These are phyloP conservation scores for Rhinolophus sinicus DNA, from an alignment of 2,113 vertebrate species.

Conservation along the genomic window DNA sequence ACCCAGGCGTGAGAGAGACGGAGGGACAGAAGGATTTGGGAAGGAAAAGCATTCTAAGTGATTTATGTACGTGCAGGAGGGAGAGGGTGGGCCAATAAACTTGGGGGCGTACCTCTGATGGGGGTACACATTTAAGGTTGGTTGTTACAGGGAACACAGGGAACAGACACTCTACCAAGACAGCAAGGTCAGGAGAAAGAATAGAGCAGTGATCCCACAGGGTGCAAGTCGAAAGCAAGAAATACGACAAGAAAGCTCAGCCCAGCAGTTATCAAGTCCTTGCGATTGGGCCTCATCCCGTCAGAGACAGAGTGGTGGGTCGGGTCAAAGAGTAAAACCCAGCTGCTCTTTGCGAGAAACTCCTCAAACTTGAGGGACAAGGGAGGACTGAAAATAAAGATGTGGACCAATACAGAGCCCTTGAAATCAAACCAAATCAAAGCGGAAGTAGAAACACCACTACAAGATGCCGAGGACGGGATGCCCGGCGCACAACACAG, in stretches of 20 bases:
- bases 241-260: accelerated
- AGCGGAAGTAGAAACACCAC: neutral
- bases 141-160: accelerated
- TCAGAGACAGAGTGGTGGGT: too few species aligned
- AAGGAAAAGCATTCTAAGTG: too few species aligned
- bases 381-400: neutral
- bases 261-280: accelerated
- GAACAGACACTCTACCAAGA: neutral
- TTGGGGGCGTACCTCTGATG: too few species aligned
- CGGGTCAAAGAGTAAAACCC: too few species aligned
- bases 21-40: too few species aligned
- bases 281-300: accelerated
- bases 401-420: accelerated
- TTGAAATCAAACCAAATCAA: neutral
- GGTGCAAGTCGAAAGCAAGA: accelerated
- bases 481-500: accelerated
- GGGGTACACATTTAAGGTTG: neutral
- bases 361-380: neutral
- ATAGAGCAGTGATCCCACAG: accelerated
- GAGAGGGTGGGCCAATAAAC: too few species aligned
- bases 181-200: accelerated
- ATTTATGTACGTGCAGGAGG: too few species aligned
- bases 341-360: neutral
- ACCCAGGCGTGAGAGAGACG: too few species aligned
- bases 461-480: accelerated